Percentiles rank a stretch among this genome's conserved stretches.
These are phyloP conservation scores for Indicator maculatus DNA, from an alignment of 2,113 vertebrate genomes.

Conservation along the genomic window DNA sequence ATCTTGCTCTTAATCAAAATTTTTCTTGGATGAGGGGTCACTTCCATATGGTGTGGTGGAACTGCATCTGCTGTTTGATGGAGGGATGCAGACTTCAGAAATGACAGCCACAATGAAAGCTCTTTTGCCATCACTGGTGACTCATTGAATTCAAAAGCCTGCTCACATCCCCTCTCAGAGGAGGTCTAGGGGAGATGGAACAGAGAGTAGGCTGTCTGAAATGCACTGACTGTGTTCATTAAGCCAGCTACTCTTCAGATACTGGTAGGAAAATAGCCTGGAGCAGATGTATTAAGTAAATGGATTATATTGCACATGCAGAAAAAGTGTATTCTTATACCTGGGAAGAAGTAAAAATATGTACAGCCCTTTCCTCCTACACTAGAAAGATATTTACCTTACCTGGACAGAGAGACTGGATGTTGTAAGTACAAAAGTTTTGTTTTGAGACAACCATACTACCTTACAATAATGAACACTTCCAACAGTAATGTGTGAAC, in stretches of 20 bases:
- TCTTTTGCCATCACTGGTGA: background rate
- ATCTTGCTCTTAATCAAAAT: background rate
- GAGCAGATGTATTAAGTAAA: background rate
- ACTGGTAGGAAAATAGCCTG: conserved; percentile 8
- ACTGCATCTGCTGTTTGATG: background rate
- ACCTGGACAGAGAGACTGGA: background rate
- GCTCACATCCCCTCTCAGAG: background rate
- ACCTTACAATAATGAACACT: background rate
- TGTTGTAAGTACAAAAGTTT: background rate
- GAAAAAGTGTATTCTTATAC: background rate
- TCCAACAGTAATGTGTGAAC: background rate
- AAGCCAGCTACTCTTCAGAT: background rate
- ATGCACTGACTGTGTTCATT: background rate
- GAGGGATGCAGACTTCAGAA: background rate
- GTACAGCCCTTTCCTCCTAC: background rate
- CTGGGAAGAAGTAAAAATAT: background rate
- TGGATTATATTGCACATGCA: background rate
- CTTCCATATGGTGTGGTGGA: background rate
- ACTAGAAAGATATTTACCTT: background rate
- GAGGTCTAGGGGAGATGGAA: background rate
- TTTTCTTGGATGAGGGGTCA: background rate
- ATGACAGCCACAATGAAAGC: background rate
- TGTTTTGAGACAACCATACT: background rate
- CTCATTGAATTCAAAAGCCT: background rate
- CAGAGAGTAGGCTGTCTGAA: background rate